Evolutionary conservation across 2,797 vertebrate species (phyloP), one percentile per base, ranked within the genome.

Genomic region (Ctenopoma kingsleyae): DNA sequence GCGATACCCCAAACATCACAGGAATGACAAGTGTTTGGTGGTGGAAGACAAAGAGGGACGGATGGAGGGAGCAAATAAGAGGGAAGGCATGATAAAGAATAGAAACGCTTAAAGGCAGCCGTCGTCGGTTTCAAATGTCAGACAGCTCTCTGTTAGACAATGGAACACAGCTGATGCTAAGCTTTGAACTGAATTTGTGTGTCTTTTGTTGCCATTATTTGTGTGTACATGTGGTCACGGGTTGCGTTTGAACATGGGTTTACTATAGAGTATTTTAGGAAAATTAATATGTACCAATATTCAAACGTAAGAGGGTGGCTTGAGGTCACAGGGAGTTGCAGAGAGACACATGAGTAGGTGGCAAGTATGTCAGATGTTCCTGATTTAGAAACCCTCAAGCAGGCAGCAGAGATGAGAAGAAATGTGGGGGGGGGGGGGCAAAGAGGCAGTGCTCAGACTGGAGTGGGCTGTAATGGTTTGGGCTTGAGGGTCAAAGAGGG

Each of bases 171-270:
- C 89, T 92, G 90, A 78, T 76, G 80, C 78, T 43, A 35, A 56
- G 82, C 84, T 91, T 88, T 92, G 86, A 90, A 80, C 80, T 80
- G 87, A 87, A 90, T 88, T 87, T 89, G 88, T 82, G 78, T 70
- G 72, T 76, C 80, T 77, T 55, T 61, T 32, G 52, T 41, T 73
- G 71, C 59, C 67, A 57, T 74, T 60, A 43, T 71, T 56, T 61
- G 66, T 32, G 63, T 71, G 76, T 82, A 60, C 74, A 78, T 82
- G 82, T 64, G 79, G 79, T 74, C 54, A 47, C 22, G 43, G 58
- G 76, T 65, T 59, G 81, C 78, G 63, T 81, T 76, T 71, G 63
- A 84, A 81, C 80, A 80, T 25, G 48, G 50, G 10, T 53, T 52
- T 23, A 59, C 60, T 60, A 49, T 74, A 60, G 76, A 86, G 75